Evolutionary conservation across 53 echinoderm and acorn worm species (phyloP), one percentile per base, ranked within the genome.

Genomic region (Echinarachnius parma): DNA sequence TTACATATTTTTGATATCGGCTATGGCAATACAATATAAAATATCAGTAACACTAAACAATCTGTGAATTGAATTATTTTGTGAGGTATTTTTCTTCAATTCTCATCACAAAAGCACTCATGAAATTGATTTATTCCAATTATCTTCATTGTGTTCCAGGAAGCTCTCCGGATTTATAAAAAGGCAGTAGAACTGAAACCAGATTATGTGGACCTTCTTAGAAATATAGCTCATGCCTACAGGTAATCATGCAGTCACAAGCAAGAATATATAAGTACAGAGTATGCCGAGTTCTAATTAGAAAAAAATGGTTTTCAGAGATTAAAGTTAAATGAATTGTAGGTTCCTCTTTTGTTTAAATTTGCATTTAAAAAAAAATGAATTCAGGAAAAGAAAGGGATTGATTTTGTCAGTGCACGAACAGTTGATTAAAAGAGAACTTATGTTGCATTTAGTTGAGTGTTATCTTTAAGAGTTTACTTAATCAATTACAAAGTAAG

Each of bases 201-300:
- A 54, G 75, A 87, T 60, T 94, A 82, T 59, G 79, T 87, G 29
- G 95, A 94, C 28, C 86, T 90, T 45, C 53, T 90, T 9, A 80
- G 89, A 64, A 94, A 87, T 44, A 56, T 94, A 48, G 95, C 87
- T n/a, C 90, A 91, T 57, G 86, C 90, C 24, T 94, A 94, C 80
- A 90, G 90, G 94, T 93, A 78, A 64, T 45, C 58, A n/a, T n/a
- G n/a, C n/a, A n/a, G 2, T 13, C 42, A 42, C 13, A 42, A 7
- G 13, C 7, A 61, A 9, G 16, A 23, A 5, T 26, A 5, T 27
- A 22, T 15, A 22, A 7, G n/a, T n/a, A n/a, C n/a, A n/a, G n/a
- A n/a, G n/a, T n/a, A n/a, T n/a, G n/a, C n/a, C n/a, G n/a, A n/a
- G n/a, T n/a, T n/a, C n/a, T n/a, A n/a, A n/a, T n/a, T n/a, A n/a